Percentiles rank a stretch among this genome's conserved stretches.
Conservation (phyloP, 2,113 vertebrate species). For the Eulemur rufifrons region DNA sequence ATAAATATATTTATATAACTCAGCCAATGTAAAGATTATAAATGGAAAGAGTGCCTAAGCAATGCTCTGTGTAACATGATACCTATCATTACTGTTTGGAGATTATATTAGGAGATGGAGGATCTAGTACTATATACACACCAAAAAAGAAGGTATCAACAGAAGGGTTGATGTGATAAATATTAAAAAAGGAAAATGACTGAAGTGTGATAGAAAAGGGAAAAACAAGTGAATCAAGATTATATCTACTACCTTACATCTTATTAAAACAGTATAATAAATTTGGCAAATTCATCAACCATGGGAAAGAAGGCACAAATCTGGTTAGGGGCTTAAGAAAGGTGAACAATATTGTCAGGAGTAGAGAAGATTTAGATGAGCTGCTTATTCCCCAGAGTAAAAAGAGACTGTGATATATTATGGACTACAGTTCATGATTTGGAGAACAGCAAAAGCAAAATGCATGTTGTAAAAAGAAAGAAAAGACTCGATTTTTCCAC, state of each 20-base stretch:
- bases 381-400: background rate
- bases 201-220: background rate
- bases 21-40: background rate
- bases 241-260: background rate
- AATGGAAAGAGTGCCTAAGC: background rate
- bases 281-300: background rate
- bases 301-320: background rate
- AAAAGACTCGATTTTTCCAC: background rate
- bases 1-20: background rate
- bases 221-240: background rate
- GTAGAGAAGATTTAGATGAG: background rate
- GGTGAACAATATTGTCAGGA: background rate
- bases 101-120: background rate
- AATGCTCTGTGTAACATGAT: background rate
- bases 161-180: background rate
- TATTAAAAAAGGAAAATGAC: background rate
- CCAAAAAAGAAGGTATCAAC: background rate
- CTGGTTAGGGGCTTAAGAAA: background rate
- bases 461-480: background rate
- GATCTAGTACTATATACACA: background rate
- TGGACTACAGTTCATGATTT: background rate
- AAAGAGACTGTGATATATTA: background rate
- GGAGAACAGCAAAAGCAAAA: background rate
- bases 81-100: background rate
- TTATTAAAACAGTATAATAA: background rate